A percentile compares a stretch with the other conserved stretches of the same genome.
These are phyloP conservation scores for Pogonognathellus flavescens DNA, from an alignment of 1,140 invertebrate genomes.

Conservation along the genomic window DNA sequence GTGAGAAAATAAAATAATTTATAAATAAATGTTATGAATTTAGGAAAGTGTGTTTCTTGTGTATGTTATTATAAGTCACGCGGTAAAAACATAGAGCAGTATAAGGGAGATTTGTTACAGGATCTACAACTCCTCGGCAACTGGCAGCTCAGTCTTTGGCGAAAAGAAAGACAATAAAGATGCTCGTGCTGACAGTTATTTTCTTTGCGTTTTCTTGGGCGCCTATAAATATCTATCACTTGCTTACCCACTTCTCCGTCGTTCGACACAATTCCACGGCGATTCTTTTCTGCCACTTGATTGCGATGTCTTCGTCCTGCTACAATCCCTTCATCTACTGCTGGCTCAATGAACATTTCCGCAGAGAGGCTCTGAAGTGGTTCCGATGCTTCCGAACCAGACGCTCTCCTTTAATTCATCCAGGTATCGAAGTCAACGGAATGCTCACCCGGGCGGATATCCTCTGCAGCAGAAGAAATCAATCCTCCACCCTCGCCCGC, in stretches of 20 bases:
- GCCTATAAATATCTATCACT: conserved; percentile 72
- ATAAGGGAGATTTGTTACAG: conserved; percentile 52
- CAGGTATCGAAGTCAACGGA: conserved; percentile 67
- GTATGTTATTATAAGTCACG: background rate
- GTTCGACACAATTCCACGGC: conserved; percentile 69
- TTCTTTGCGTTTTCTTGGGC: conserved; percentile 74
- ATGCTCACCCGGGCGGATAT: conserved; percentile 59
- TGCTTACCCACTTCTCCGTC: conserved; percentile 70
- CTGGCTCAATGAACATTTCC: conserved; percentile 72
- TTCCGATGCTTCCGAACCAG: conserved; percentile 57
- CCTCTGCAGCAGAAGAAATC: conserved; percentile 37
- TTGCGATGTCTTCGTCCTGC: conserved; percentile 74
- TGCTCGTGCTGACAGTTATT: conserved; percentile 73
- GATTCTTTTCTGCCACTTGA: conserved; percentile 70
- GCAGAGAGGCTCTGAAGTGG: conserved; percentile 69
- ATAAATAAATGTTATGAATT: too few relatives aligned
- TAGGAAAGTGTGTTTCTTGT: too few relatives aligned
- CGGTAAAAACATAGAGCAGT: background rate
- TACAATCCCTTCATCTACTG: conserved; percentile 75
- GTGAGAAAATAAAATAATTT: conserved; percentile 34
- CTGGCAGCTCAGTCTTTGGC: conserved; percentile 65
- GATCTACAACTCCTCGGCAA: conserved; percentile 69
- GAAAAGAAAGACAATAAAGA: conserved; percentile 73
- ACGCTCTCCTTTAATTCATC: conserved; percentile 65
- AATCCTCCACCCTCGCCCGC: conserved; percentile 45